Conservation (phyloP, 2,888 invertebrate species). For the Campoletis raptor region DNA sequence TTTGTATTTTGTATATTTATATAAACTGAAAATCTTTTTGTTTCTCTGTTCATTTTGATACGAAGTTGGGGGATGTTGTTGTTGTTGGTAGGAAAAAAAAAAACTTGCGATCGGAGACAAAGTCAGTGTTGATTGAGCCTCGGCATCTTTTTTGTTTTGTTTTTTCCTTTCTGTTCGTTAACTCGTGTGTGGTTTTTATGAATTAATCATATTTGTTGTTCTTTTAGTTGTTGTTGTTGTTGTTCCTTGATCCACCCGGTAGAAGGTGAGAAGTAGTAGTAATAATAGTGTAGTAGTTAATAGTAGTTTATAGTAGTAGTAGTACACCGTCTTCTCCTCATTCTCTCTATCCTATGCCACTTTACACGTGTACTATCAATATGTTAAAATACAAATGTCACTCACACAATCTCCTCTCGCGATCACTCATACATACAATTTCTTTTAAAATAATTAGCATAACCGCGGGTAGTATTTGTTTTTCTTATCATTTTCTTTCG, state of each 20-base stretch:
- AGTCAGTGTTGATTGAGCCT: conserved; percentile 80
- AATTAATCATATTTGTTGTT: conserved; percentile 29
- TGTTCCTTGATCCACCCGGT: conserved; percentile 59
- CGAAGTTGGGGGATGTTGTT: not conserved
- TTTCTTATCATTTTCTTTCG: conserved; percentile 63
- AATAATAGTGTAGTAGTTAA: conserved; percentile 67
- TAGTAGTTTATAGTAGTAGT: conserved; percentile 68
- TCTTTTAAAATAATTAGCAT: conserved; percentile 84
- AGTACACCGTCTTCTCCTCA: conserved; percentile 70
- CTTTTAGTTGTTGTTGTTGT: conserved; percentile 27
- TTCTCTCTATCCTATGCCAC: conserved; percentile 83
- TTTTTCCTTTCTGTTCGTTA: conserved; percentile 63
- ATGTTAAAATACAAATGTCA: conserved; percentile 85
- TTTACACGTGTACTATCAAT: conserved; percentile 85
- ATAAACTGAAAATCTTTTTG: conserved; percentile 68
- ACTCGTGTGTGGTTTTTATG: conserved; percentile 9
- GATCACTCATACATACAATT: conserved; percentile 82
- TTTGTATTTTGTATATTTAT: conserved; percentile 56
- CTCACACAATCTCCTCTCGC: conserved; percentile 79
- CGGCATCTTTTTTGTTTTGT: conserved; percentile 76
- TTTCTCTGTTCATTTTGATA: not conserved
- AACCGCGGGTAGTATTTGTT: conserved; percentile 80
- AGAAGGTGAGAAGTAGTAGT: conserved; percentile 69
- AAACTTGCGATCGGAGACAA: conserved; percentile 74
- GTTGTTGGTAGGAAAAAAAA: conserved; percentile 57